A percentile compares a stretch with the other conserved stretches of the same genome.
Conservation (phyloP, 2,888 invertebrate genomes). For the Heliconius ismenius region DNA sequence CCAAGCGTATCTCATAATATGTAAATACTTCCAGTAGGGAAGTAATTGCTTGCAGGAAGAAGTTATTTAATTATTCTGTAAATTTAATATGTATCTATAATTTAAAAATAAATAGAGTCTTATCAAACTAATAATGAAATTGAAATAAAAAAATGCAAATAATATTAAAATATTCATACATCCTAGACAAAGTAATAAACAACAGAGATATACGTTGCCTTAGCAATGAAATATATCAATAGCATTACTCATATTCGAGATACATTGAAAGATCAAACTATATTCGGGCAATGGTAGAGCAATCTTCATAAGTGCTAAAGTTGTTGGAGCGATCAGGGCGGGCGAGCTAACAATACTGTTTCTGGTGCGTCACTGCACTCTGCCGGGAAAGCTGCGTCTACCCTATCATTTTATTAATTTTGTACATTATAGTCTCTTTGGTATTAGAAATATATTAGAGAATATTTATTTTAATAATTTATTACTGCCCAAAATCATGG, state of each 20-base stretch:
- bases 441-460: background rate
- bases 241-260: constrained; percentile 30
- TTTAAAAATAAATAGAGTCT: too few relatives aligned
- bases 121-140: too few relatives aligned
- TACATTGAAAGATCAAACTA: constrained; percentile 40
- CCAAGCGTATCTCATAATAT: too few relatives aligned
- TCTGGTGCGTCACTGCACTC: constrained; percentile 51
- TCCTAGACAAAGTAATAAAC: background rate
- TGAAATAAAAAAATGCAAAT: too few relatives aligned
- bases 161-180: too few relatives aligned
- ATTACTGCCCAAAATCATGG: background rate
- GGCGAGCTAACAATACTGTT: constrained; percentile 61
- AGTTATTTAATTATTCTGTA: too few relatives aligned
- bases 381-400: constrained; percentile 46
- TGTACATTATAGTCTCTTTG: too few relatives aligned
- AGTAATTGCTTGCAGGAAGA: too few relatives aligned
- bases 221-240: constrained; percentile 25
- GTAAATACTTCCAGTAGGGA: too few relatives aligned
- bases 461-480: background rate
- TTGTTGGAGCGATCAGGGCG: constrained; percentile 57
- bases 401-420: constrained; percentile 29
- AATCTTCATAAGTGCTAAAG: constrained; percentile 68
- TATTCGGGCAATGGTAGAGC: constrained; percentile 55
- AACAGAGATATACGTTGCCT: background rate
- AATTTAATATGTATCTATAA: too few relatives aligned